Percentiles rank a stretch among this genome's conserved stretches.
Conservation (phyloP, 2,888 invertebrate genomes). For the Habrosyne pyritoides region DNA sequence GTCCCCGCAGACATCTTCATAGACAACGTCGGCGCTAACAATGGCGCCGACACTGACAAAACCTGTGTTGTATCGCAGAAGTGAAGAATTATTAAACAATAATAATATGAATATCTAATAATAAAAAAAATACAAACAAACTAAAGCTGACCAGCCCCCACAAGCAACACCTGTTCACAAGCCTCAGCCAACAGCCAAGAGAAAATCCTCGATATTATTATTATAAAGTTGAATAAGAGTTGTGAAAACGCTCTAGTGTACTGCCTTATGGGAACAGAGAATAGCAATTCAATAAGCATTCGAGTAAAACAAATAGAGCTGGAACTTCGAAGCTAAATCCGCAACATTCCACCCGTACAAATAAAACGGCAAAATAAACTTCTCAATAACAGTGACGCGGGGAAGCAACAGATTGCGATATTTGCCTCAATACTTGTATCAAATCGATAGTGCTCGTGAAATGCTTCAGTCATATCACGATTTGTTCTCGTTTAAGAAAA, state of each 20-base stretch:
- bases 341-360: constrained; percentile 30
- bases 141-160: no score
- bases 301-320: constrained; percentile 34
- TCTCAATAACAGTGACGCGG: constrained; percentile 45
- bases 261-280: constrained; percentile 2
- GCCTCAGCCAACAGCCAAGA: no score
- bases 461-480: background rate
- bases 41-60: no score
- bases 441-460: constrained; percentile 3
- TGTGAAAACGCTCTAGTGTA: background rate
- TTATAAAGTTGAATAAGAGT: background rate
- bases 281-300: constrained; percentile 38
- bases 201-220: background rate
- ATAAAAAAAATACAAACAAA: no score
- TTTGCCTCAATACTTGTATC: constrained; percentile 12
- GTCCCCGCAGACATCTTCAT: no score
- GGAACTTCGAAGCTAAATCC: constrained; percentile 31
- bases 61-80: no score
- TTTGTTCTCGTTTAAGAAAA: background rate
- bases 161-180: no score
- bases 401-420: constrained; percentile 40
- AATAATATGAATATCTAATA: no score
- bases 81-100: no score
- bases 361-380: constrained; percentile 51
- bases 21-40: no score